phyloP scores from a whole-genome alignment of 2,888 invertebrate genomes.

The Pycnomerus fuliginosus region DNA sequence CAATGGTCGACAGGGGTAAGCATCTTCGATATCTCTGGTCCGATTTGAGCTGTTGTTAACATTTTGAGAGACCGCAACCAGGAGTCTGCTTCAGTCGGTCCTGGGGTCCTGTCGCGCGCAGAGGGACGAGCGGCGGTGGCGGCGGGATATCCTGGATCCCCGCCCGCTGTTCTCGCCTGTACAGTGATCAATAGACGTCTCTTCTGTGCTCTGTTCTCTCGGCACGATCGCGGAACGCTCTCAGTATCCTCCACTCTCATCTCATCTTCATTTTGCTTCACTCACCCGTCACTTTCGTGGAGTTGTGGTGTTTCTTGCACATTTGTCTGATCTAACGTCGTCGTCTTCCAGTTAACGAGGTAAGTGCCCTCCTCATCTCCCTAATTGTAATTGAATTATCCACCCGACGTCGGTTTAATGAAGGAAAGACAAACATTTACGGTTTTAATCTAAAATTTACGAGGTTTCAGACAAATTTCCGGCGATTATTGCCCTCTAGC shows the following conservation, averaged over 20 bases:
- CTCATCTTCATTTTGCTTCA: conserved; percentile 12
- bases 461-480: too few species aligned
- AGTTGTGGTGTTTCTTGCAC: conserved; percentile 18
- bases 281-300: background rate
- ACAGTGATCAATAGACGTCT: conserved; percentile 42
- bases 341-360: conserved; percentile 15
- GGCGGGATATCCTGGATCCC: conserved; percentile 39
- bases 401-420: background rate
- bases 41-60: conserved; percentile 14
- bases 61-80: conserved; percentile 8
- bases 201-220: conserved; percentile 36
- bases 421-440: too few species aligned
- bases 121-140: conserved; percentile 37
- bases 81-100: conserved; percentile 23
- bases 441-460: too few species aligned
- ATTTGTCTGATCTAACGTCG: conserved; percentile 10
- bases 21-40: conserved; percentile 10
- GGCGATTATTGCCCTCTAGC: too few species aligned
- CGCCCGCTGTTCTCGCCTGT: conserved; percentile 42
- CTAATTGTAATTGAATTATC: conserved; percentile 2
- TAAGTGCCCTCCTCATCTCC: conserved; percentile 7
- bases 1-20: too few species aligned
- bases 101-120: conserved; percentile 30
- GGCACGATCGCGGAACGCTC: conserved; percentile 25
- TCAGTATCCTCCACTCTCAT: conserved; percentile 13